These are phyloP conservation scores for Trichopoda pennipes DNA, from an alignment of 2,888 invertebrate species.

Conservation along the genomic window DNA sequence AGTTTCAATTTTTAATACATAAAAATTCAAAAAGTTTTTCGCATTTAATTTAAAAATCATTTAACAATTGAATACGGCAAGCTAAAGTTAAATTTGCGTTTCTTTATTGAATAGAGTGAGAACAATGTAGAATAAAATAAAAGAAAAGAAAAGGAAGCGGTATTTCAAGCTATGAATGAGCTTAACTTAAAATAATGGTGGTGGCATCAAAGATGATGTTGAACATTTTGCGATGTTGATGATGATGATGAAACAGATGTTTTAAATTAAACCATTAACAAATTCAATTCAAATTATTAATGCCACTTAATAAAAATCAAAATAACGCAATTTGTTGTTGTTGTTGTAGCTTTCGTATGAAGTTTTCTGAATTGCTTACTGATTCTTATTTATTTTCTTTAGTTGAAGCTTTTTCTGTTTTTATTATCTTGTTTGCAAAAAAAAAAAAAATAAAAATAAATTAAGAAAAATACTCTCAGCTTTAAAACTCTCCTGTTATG, in stretches of 20 bases:
- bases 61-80: not conserved
- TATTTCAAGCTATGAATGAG: not conserved
- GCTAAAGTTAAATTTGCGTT: not conserved
- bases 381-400: too few species aligned
- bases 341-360: slow-evolving; percentile 13
- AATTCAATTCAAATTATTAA: slow-evolving; percentile 63
- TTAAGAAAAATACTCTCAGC: too few species aligned
- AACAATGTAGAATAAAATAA: not conserved
- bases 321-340: slow-evolving; percentile 26
- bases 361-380: not conserved
- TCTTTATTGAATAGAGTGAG: not conserved
- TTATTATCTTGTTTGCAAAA: slow-evolving; percentile 30
- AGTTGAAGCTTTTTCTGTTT: not conserved
- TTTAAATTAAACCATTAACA: slow-evolving; percentile 59
- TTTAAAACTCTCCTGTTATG: too few species aligned
- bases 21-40: slow-evolving; percentile 22
- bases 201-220: not conserved
- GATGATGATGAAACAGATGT: slow-evolving; percentile 50
- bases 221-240: slow-evolving; percentile 23
- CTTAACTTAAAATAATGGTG: slow-evolving; percentile 8
- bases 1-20: slow-evolving; percentile 45
- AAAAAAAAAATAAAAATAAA: not conserved
- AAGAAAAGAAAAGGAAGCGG: slow-evolving; percentile 27
- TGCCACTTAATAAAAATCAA: slow-evolving; percentile 58
- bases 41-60: slow-evolving; percentile 32